Evolutionary conservation across 92 coral and sea anemone species (phyloP).

Genomic region (Phenganax marumi): DNA sequence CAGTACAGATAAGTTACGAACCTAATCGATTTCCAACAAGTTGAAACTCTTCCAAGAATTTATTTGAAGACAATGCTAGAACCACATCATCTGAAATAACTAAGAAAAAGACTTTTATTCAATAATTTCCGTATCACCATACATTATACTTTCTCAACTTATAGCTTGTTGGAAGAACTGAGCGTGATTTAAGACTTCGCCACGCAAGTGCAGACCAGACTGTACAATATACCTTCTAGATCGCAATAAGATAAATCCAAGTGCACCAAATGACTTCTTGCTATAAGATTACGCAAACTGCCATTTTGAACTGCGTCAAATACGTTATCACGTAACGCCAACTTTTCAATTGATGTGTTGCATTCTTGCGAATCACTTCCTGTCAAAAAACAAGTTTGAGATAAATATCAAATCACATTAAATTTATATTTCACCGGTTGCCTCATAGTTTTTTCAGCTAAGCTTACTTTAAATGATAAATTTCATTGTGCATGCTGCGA

Average conservation of each 20-base stretch:
- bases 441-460: no score
- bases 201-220: not conserved
- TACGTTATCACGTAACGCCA: slow-evolving; percentile 55
- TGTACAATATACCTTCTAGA: slow-evolving; percentile 49
- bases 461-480: no score
- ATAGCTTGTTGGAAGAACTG: no score
- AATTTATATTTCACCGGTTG: no score
- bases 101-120: slow-evolving; percentile 9
- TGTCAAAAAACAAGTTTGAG: not conserved
- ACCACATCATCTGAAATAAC: slow-evolving; percentile 62
- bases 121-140: no score
- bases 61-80: slow-evolving; percentile 55
- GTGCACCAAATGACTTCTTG: slow-evolving; percentile 52
- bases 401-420: not conserved
- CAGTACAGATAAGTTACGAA: slow-evolving; percentile 13
- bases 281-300: slow-evolving; percentile 56
- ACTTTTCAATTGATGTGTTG: slow-evolving; percentile 47
- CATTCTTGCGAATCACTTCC: slow-evolving; percentile 13
- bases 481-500: no score
- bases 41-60: slow-evolving; percentile 44
- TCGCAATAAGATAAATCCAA: slow-evolving; percentile 64
- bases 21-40: slow-evolving; percentile 67
- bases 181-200: not conserved
- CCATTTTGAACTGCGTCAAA: slow-evolving; percentile 49
- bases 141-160: no score